phyloP scores from a whole-genome alignment of 2,113 vertebrate genomes.

The Gasterosteus aculeatus region DNA sequence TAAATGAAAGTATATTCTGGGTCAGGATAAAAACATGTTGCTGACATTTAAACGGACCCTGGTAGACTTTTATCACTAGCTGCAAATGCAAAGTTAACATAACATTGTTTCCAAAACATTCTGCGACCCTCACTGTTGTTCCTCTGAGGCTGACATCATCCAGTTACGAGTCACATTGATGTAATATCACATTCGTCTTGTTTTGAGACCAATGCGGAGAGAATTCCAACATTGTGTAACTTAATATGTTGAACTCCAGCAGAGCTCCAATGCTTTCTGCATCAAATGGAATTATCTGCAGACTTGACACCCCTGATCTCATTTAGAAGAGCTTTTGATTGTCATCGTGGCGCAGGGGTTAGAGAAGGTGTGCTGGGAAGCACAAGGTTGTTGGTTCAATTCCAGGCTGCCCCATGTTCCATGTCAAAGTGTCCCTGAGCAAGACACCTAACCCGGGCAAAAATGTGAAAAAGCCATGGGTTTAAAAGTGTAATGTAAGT shows the following conservation, averaged over 20 bases:
- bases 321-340: constrained; percentile 23
- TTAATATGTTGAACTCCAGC: constrained; percentile 12
- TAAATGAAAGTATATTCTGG: not conserved
- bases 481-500: too few relatives aligned
- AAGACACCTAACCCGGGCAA: too few relatives aligned
- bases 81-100: constrained; percentile 1
- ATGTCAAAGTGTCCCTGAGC: too few relatives aligned
- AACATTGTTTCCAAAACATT: not conserved
- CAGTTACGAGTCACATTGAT: not conserved
- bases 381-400: too few relatives aligned
- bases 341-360: too few relatives aligned
- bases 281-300: constrained; percentile 39
- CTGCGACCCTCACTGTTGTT: not conserved
- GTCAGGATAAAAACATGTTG: not conserved
- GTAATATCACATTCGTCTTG: constrained; percentile 14
- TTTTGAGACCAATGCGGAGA: constrained; percentile 25
- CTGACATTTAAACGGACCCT: not conserved
- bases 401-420: too few relatives aligned
- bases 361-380: too few relatives aligned
- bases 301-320: constrained; percentile 27
- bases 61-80: not conserved
- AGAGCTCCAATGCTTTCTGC: constrained; percentile 20
- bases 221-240: constrained; percentile 21
- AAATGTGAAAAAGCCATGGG: too few relatives aligned
- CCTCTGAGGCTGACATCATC: constrained; percentile 14